These are phyloP conservation scores for Ptychobarbus kaznakovi DNA, from an alignment of 2,797 vertebrate species.

Conservation along the genomic window DNA sequence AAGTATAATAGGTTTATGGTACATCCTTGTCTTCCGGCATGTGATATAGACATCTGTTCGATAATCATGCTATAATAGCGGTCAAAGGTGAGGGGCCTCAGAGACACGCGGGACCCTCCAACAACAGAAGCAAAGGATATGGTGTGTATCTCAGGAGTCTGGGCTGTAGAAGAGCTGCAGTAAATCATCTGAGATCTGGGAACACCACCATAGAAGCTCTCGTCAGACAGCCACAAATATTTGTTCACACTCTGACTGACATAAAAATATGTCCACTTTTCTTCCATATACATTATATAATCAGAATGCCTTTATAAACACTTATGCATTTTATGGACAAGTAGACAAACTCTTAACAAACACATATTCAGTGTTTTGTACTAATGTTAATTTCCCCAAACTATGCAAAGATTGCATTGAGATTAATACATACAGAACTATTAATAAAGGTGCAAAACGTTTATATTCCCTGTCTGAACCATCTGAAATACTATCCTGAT, in stretches of 20 bases:
- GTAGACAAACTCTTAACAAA: not conserved
- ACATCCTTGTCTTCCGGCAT: constrained; percentile 3
- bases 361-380: not conserved
- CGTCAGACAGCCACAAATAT: constrained; percentile 1
- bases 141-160: constrained; percentile 21
- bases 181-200: constrained; percentile 56
- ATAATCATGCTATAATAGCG: constrained; percentile 2
- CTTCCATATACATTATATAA: not conserved
- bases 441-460: not conserved
- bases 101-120: not conserved
- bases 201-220: constrained; percentile 42
- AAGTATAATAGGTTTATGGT: constrained; percentile 15
- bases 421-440: not conserved
- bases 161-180: constrained; percentile 12
- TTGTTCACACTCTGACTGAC: constrained; percentile 8
- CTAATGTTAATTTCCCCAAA: not conserved
- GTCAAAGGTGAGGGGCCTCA: constrained; percentile 4
- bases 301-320: not conserved
- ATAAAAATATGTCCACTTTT: not conserved
- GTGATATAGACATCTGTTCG: not conserved
- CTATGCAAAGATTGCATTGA: not conserved
- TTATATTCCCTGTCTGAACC: not conserved
- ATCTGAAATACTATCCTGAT: not conserved
- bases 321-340: not conserved
- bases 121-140: constrained; percentile 55